Evolutionary conservation across 2,113 vertebrate genomes (phyloP).

Genomic region (Reinhardtius hippoglossoides): DNA sequence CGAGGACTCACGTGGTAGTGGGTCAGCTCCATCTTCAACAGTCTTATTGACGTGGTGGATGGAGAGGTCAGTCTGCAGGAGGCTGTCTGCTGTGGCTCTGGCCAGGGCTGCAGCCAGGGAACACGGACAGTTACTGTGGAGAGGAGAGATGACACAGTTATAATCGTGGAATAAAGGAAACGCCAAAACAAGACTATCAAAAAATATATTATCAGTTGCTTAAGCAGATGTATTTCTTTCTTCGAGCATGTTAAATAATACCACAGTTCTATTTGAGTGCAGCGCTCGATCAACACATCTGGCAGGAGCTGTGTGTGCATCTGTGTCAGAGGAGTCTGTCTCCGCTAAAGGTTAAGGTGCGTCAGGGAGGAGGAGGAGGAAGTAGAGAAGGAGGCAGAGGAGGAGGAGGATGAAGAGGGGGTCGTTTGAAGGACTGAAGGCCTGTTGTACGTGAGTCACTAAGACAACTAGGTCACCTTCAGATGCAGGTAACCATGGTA

Average conservation of each 20-base stretch:
- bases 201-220: not conserved
- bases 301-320: not conserved
- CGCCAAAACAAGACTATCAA: too few species aligned
- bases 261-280: not conserved
- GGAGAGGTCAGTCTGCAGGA: conserved; percentile 93
- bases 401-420: conserved; percentile 44
- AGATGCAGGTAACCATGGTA: conserved; percentile 69
- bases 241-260: not conserved
- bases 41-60: conserved; percentile 87
- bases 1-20: conserved; percentile 89
- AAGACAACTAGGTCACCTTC: conserved; percentile 63
- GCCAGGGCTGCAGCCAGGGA: conserved; percentile 95
- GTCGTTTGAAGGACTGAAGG: conserved; percentile 78
- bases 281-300: not conserved
- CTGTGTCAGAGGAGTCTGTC: conserved; percentile 18
- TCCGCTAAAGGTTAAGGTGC: conserved; percentile 29
- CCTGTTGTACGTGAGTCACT: conserved; percentile 65
- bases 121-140: conserved; percentile 93
- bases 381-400: conserved; percentile 17
- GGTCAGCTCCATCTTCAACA: conserved; percentile 88
- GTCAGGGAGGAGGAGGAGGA: conserved; percentile 10
- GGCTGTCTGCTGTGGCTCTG: conserved; percentile 90
- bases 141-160: conserved; percentile 38
- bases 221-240: not conserved
- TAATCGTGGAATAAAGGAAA: not conserved